Base-by-base conservation (phyloP, 2,888 invertebrate species). In the Agelastica alni region DNA sequence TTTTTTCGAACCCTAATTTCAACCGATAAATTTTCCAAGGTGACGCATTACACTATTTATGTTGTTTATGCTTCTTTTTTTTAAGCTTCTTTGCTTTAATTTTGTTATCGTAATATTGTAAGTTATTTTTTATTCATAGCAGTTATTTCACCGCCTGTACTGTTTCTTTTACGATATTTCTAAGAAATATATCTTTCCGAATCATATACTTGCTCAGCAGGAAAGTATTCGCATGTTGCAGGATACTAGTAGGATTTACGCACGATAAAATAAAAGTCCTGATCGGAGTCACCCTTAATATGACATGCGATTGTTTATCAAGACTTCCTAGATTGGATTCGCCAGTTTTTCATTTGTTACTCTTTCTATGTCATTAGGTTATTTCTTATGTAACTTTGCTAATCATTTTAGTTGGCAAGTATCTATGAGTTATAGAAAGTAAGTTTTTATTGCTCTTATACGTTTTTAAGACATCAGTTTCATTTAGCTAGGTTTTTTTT, bases 291-390 rank as follows among this genome's bases (percentile, higher is more conserved):
- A 62, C 22, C 65, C 63, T 66, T 71, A 72, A 72, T 73, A 70
- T 70, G 71, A 71, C 70, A 70, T 66, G 68, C 68, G 69, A 72
- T 70, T 71, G 70, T 75, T 72, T 71, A 71, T 72, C 68, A 66
- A 63, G 52, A 58, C 59, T 65, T 62, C 63, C 63, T 65, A 67
- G 67, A 72, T 72, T 73, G 65, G 66, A 70, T 70, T 70, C 59
- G 65, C 66, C 68, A 69, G 67, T 70, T 68, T 65, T 66, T 65
- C 67, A 60, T 64, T 31, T 63, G 48, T 48, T 20, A 12, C 6
- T 48, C 59, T 63, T 65, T 65, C 62, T 64, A 62, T 64, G 62
- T 63, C 56, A 57, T 49, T 49, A 41, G 41, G 32, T 49, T 17
- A 32, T 41, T 18, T 53, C 45, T 37, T 26, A 36, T 41, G 36